A percentile compares a stretch with the other conserved stretches of the same genome.
phyloP scores from a whole-genome alignment of 2,113 vertebrate species.

The Paratilapia polleni region DNA sequence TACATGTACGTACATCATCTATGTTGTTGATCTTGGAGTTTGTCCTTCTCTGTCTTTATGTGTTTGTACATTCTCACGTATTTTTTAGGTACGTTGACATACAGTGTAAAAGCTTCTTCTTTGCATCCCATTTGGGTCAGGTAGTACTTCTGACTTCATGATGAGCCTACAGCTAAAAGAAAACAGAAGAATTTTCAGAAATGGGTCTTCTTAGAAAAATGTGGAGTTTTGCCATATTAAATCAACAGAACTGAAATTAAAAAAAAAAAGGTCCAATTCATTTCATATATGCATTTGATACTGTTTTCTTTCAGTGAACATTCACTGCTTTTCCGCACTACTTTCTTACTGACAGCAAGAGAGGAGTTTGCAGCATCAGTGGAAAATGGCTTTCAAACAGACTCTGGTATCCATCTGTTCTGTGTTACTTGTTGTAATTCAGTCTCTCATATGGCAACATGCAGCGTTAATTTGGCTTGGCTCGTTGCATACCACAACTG shows the following conservation, averaged over 20 bases:
- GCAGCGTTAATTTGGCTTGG: slow-evolving; percentile 71
- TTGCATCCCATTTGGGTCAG: neutral
- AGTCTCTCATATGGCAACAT: slow-evolving; percentile 71
- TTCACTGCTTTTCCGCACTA: neutral
- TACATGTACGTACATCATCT: slow-evolving; percentile 44
- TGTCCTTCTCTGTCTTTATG: neutral
- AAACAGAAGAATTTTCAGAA: slow-evolving; percentile 3
- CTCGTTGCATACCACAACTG: slow-evolving; percentile 65
- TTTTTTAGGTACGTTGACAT: slow-evolving; percentile 1
- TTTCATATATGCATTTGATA: neutral
- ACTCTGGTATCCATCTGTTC: slow-evolving; percentile 77
- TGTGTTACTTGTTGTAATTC: slow-evolving; percentile 68
- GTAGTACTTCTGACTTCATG: neutral
- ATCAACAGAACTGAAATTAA: neutral
- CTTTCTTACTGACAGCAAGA: slow-evolving; percentile 37
- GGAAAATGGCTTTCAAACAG: slow-evolving; percentile 76
- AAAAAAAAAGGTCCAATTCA: neutral
- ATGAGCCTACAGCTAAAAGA: slow-evolving; percentile 1
- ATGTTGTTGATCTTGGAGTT: slow-evolving; percentile 40
- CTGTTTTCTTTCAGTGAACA: slow-evolving; percentile 13
- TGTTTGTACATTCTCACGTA: slow-evolving; percentile 19
- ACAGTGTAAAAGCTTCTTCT: slow-evolving; percentile 1
- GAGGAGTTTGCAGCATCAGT: slow-evolving; percentile 65
- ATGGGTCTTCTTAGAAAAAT: neutral
- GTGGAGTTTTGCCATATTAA: neutral